Base-by-base conservation (phyloP, 2,888 invertebrate species). In the Teinopalpus imperialis region DNA sequence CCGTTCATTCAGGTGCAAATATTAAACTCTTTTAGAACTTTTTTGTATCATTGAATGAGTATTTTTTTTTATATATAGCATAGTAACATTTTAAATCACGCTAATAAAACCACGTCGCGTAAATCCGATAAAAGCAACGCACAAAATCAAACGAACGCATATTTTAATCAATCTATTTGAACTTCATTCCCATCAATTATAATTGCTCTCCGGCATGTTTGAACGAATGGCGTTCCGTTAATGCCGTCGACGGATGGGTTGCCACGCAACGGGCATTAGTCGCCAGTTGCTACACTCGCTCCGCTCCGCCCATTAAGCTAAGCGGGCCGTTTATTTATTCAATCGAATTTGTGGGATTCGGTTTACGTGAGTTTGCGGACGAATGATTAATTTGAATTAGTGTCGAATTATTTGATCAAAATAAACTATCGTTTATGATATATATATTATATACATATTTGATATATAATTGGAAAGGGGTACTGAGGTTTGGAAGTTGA, bases 211-310 rank as follows among this genome's bases (percentile, higher is more conserved):
- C 9, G 30, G 5, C 14, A 30, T 27, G 16, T 48, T 43, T 35
- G 35, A 43, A 43, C 43, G 29, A 35, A 20, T 23, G n/a, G 27
- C 35, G 21, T 30, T 14, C n/a, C 14, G 36, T 24, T 44, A 44
- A 44, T 44, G 12, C 44, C 24, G 8, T 1, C 9, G 37, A 24
- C 10, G 30, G 37, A 44, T 37, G 44, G 18, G 31, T 31, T 13
- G 20, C 44, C 44, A 44, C 44, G 44, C 18, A 44, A 44, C 18
- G n/a, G 44, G 37, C 7, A 37, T 37, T 44, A 44, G 30, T n/a
- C 24, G 16, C 24, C 12, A 5, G 27, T 21, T 14, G 35, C 20
- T 18, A 8, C 37, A 35, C 14, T 9, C 31, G 31, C 13, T 8
- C n/a, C 18, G 16, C 16, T 18, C 41, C 8, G 7, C 26, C 35